Conservation (phyloP, 1,140 invertebrate genomes). For the Meloidogyne chitwoodi region DNA sequence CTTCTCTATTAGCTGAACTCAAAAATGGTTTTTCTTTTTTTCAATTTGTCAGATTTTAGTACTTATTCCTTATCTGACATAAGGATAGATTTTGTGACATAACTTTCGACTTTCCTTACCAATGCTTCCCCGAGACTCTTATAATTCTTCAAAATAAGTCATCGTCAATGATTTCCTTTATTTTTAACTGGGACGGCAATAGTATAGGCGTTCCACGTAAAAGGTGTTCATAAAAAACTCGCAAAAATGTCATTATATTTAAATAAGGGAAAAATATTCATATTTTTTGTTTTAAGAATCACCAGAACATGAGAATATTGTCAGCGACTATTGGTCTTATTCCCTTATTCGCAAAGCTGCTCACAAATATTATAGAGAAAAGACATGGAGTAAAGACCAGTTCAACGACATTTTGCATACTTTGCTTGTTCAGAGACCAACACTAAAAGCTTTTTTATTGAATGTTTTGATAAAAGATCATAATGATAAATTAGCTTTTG, state of each 20-base stretch:
- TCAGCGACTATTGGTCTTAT: neutral
- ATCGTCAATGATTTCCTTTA: too few relatives aligned
- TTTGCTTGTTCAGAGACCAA: slow-evolving; percentile 14
- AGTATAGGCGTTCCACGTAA: too few relatives aligned
- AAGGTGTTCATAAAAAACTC: too few relatives aligned
- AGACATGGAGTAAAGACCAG: slow-evolving; percentile 11
- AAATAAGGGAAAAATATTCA: neutral
- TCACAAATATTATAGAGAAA: slow-evolving; percentile 7
- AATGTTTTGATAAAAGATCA: slow-evolving; percentile 18
- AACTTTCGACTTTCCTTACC: too few relatives aligned
- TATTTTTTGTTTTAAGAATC: neutral
- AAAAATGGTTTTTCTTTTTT: neutral
- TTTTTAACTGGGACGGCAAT: too few relatives aligned
- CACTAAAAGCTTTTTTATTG: slow-evolving; percentile 5
- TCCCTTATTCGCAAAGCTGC: slow-evolving; percentile 3
- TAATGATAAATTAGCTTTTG: slow-evolving; percentile 9
- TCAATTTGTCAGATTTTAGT: neutral
- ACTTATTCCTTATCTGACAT: too few relatives aligned
- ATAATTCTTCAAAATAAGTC: too few relatives aligned
- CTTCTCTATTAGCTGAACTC: slow-evolving; percentile 4
- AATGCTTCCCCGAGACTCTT: too few relatives aligned
- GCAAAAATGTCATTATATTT: neutral
- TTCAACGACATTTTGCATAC: slow-evolving; percentile 15
- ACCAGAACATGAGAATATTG: slow-evolving; percentile 4
- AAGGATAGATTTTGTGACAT: too few relatives aligned